Evolutionary conservation across 2,888 invertebrate species (phyloP), one percentile per base, ranked within the genome.

Genomic region (Sthenelais limicola): DNA sequence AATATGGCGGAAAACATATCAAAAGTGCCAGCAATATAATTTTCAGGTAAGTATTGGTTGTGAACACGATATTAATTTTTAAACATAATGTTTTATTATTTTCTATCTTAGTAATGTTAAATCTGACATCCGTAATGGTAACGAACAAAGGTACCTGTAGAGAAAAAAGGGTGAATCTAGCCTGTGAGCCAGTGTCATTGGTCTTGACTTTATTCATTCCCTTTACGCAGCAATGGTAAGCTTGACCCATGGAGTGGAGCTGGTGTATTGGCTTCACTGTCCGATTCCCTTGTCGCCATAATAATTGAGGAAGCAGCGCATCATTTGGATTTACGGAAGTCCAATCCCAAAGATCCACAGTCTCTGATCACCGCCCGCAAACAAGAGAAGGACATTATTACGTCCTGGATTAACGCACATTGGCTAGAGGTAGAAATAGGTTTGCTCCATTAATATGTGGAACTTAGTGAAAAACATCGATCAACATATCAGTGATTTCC

Each of bases 1-100:
- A 92, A 80, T 98, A 94, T 84, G 97, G 97, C 4, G 96, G 95
- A 18, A 90, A 90, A 77, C 90, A 92, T 81, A 89, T 97, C 43
- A 89, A 90, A 9, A 84, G 88, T n/a, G 88, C 90, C 1, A 88
- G 89, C 73, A 92, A 92, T 80, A 91, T 92, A 74, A 90, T 91
- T 66, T 91, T 91, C 82, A 89, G 89, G 88, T 89, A 51, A 18
- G 9, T 18, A 18, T 18, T 58, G 18, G 7, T 58, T 58, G 30
- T 7, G 32, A 30, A 24, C 24, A 58, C 12, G 15, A 9, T 21
- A 18, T 9, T 58, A 18, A 18, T 12, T 28, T 21, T 58, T 58
- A 9, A 28, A 30, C 58, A 30, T 12, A 58, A 58, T 58, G 12
- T 67, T 7, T 67, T n/a, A 21, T 49, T n/a, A n/a, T n/a, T n/a